Conservation (phyloP, 2,888 invertebrate genomes). For the Sabellastarte sp. region DNA sequence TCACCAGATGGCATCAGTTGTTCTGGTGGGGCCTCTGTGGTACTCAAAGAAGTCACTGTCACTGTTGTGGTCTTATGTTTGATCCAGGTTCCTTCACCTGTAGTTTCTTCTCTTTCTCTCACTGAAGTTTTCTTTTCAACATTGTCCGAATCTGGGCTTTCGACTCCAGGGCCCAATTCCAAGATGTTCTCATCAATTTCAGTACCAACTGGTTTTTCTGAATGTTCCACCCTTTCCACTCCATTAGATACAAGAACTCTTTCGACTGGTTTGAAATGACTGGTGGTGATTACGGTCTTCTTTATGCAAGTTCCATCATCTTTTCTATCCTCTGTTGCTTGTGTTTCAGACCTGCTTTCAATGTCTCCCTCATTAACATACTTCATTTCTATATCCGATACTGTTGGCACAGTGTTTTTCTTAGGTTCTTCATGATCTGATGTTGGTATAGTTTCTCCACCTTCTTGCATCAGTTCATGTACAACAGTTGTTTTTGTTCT, state of each 20-base stretch:
- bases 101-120: not conserved
- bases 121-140: not conserved
- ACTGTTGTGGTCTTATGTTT: not conserved
- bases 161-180: not conserved
- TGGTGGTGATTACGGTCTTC: slow-evolving; percentile 2
- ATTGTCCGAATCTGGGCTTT: not conserved
- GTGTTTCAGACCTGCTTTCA: not conserved
- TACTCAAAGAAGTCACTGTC: not conserved
- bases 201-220: not conserved
- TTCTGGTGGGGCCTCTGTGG: too few species aligned
- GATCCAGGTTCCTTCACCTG: not conserved
- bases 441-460: not conserved
- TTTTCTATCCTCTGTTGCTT: not conserved
- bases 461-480: not conserved
- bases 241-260: not conserved
- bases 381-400: too few species aligned
- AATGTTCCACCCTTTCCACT: not conserved
- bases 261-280: not conserved
- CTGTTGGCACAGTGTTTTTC: too few species aligned
- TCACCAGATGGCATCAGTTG: slow-evolving; percentile 3
- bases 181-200: not conserved
- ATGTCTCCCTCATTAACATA: too few species aligned
- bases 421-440: slow-evolving; percentile 12
- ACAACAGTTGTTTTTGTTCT: slow-evolving; percentile 1
- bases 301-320: slow-evolving; percentile 8